Conservation (phyloP, 2,797 vertebrate genomes). For the Merluccius polli region DNA sequence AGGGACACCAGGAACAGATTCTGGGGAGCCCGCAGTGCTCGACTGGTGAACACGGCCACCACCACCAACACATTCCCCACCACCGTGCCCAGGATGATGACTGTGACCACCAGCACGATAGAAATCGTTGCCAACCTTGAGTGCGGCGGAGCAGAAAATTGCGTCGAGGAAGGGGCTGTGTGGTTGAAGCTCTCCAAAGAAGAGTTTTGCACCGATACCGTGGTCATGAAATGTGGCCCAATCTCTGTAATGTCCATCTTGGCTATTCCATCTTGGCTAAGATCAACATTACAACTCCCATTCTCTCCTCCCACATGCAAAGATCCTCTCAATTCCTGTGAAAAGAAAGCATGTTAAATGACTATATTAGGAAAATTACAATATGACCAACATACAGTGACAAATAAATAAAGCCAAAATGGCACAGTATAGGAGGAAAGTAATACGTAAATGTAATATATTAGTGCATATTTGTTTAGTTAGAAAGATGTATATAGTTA, state of each 20-base stretch:
- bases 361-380: not conserved
- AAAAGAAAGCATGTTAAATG: slow-evolving; percentile 5
- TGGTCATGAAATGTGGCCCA: slow-evolving; percentile 34
- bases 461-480: not conserved
- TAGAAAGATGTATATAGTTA: not conserved
- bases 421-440: not conserved
- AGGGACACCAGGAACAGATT: slow-evolving; percentile 87
- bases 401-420: not conserved
- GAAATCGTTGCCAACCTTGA: slow-evolving; percentile 61
- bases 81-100: slow-evolving; percentile 77
- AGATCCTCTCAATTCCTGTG: not conserved
- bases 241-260: slow-evolving; percentile 59
- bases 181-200: slow-evolving; percentile 45
- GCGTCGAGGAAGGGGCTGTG: slow-evolving; percentile 31
- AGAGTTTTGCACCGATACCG: slow-evolving; percentile 40
- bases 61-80: slow-evolving; percentile 82
- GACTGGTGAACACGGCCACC: slow-evolving; percentile 80
- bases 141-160: slow-evolving; percentile 56
- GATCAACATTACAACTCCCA: slow-evolving; percentile 9
- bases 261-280: slow-evolving; percentile 31
- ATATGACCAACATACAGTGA: not conserved
- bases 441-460: not conserved
- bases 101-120: slow-evolving; percentile 75
- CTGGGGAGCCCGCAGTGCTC: slow-evolving; percentile 79
- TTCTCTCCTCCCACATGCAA: slow-evolving; percentile 10